Percentiles rank a stretch among this genome's conserved stretches.
phyloP scores from a whole-genome alignment of 2,888 invertebrate genomes.

The Polia nebulosa region DNA sequence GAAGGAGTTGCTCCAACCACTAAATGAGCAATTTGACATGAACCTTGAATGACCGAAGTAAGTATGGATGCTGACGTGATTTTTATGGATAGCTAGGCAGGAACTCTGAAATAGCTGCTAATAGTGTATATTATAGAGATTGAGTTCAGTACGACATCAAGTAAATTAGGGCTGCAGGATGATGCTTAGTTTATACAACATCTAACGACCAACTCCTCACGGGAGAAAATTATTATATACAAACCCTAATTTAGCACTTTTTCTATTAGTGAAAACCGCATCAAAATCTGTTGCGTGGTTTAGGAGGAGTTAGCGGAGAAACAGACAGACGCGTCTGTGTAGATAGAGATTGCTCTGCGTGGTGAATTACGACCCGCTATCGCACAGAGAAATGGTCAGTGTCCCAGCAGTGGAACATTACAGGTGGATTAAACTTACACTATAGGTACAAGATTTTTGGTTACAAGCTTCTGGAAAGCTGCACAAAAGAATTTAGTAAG shows the following conservation, averaged over 20 bases:
- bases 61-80: neutral
- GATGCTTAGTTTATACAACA: too few relatives aligned
- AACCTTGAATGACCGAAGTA: neutral
- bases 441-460: too few relatives aligned
- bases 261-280: too few relatives aligned
- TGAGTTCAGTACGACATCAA: neutral
- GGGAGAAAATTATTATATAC: too few relatives aligned
- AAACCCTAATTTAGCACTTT: too few relatives aligned
- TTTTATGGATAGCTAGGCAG: neutral
- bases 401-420: neutral
- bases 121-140: neutral
- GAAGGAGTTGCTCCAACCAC: neutral
- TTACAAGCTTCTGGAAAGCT: too few relatives aligned
- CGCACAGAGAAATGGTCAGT: neutral
- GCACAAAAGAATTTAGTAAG: too few relatives aligned
- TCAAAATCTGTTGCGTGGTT: too few relatives aligned
- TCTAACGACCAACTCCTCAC: too few relatives aligned
- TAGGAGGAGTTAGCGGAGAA: too few relatives aligned
- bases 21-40: neutral
- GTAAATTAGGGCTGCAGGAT: neutral
- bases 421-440: neutral
- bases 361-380: neutral
- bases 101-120: neutral
- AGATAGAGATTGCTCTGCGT: too few relatives aligned
- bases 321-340: too few relatives aligned